Conservation (phyloP, 2,113 vertebrate species). For the Chascanopsetta lugubris region DNA sequence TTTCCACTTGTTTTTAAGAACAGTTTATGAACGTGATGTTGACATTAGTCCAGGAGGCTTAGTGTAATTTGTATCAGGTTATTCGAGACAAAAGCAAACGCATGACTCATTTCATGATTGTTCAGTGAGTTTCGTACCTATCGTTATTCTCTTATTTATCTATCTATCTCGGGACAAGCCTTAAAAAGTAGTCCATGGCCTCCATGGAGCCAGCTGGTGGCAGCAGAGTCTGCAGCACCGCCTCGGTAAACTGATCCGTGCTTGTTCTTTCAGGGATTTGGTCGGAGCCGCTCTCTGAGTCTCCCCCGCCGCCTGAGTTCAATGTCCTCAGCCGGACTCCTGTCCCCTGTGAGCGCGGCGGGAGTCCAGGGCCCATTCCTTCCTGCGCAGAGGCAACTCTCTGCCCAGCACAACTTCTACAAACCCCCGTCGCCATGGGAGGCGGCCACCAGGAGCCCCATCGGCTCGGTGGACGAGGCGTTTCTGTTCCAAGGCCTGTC, state of each 20-base stretch:
- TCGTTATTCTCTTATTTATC: too few species aligned
- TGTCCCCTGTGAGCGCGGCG: conserved; percentile 75
- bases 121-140: too few species aligned
- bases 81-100: background rate
- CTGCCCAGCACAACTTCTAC: conserved; percentile 72
- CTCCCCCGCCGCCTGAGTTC: conserved; percentile 78
- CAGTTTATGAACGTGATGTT: background rate
- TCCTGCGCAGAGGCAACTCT: conserved; percentile 68
- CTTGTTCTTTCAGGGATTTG: conserved; percentile 66
- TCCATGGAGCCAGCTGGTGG: conserved; percentile 67
- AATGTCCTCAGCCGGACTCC: conserved; percentile 37
- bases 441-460: conserved; percentile 84
- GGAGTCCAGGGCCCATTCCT: conserved; percentile 65
- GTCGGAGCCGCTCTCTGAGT: conserved; percentile 80
- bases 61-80: background rate
- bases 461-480: conserved; percentile 87
- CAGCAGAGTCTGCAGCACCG: conserved; percentile 63
- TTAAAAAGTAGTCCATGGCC: background rate
- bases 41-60: background rate
- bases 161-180: too few species aligned
- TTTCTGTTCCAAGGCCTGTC: conserved; percentile 82
- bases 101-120: background rate
- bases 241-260: background rate
- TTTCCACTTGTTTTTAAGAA: background rate
- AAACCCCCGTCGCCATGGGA: conserved; percentile 88